Evolutionary conservation across 92 coral and sea anemone species (phyloP), one percentile per base, ranked within the genome.

Genomic region (Plumapathes pennacea): DNA sequence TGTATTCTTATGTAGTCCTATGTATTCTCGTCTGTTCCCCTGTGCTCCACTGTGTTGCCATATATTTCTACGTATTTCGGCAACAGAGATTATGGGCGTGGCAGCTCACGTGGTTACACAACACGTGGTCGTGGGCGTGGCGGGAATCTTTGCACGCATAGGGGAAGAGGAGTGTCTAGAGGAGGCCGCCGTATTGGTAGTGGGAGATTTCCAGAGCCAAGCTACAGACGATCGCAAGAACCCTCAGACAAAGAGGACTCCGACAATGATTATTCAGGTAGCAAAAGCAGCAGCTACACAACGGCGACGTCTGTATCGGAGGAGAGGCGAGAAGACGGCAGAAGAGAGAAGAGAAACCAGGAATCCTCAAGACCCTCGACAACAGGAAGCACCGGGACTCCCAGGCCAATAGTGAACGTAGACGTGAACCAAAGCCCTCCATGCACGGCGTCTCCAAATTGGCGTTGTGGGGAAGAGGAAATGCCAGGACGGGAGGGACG

Each of bases 251-350:
- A 81, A 22, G 78, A 71, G 25, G 67, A 57, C 14, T 69, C 83
- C 4, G 96, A 86, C 15, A 90, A 88, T 51, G 90, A 84, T 42
- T 89, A 80, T 32, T 82, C 80, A 44, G 90, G 60, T 19, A 54
- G 85, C 53, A 90, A 89, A 3, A 63, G 88, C 2, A 82, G 89
- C 56, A 74, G 89, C 38, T 89, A 90, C 43, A 84, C 90, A 27
- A 80, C 96, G 25, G 99, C 96, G 25, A 90, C 86, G 13, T 94
- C 99, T 32, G 99, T 90, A 17, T 80, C 94, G 8, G 99, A 94
- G 45, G 97, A 80, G 54, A 61, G 90, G 32, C 49, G 57, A 34
- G 96, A 77, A n/a, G n/a, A n/a, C n/a, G n/a, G n/a, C n/a, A n/a
- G n/a, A n/a, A n/a, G n/a, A n/a, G n/a, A n/a, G n/a, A n/a, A n/a